These are phyloP conservation scores for Chromis chromis DNA, from an alignment of 2,797 vertebrate species.

Conservation along the genomic window DNA sequence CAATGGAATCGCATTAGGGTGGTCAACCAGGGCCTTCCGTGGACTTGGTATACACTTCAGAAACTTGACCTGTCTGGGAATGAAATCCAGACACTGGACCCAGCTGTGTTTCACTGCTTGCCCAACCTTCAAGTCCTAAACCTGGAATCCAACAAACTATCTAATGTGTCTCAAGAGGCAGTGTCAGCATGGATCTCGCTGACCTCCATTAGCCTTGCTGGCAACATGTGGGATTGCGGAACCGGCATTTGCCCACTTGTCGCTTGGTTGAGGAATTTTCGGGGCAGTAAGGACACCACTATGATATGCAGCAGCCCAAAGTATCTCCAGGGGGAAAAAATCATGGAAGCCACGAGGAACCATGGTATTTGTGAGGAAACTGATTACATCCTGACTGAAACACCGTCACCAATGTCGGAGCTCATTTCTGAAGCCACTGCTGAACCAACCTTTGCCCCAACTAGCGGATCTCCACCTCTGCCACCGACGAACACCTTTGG, in stretches of 20 bases:
- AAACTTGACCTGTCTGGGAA: conserved; percentile 98
- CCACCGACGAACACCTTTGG: conserved; percentile 84
- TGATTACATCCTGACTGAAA: conserved; percentile 83
- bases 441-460: conserved; percentile 79
- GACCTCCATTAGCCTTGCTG: conserved; percentile 94
- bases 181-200: conserved; percentile 96
- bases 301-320: conserved; percentile 99
- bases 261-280: conserved; percentile 96
- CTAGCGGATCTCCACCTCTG: conserved; percentile 79
- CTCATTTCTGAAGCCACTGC: conserved; percentile 84
- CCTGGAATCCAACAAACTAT: conserved; percentile 98
- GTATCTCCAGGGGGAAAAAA: conserved; percentile 96
- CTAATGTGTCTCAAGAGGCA: conserved; percentile 96
- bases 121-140: conserved; percentile 98
- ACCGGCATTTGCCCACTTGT: conserved; percentile 95
- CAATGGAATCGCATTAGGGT: conserved; percentile 98
- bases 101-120: conserved; percentile 96
- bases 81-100: conserved; percentile 91
- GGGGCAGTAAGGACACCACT: conserved; percentile 95
- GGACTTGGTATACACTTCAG: conserved; percentile 98
- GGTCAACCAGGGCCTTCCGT: conserved; percentile 95
- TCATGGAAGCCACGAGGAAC: conserved; percentile 93
- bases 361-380: conserved; percentile 93
- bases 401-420: conserved; percentile 81
- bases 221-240: conserved; percentile 98